phyloP scores from a whole-genome alignment of 1,140 invertebrate species.

The Patella vulgata region DNA sequence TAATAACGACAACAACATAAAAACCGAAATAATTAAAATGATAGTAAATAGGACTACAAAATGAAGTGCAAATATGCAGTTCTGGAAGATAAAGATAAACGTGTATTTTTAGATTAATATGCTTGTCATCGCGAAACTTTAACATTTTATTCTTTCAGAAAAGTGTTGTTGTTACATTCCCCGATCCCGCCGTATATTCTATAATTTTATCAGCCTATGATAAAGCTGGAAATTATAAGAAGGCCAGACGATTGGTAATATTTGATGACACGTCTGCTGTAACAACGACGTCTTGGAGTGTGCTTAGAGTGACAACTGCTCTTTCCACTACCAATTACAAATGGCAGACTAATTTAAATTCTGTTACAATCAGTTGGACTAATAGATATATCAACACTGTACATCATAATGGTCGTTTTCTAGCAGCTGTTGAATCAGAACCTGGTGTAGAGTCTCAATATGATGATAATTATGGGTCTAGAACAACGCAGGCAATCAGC shows the following conservation, averaged over 20 bases:
- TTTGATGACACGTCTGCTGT: conserved; percentile 27
- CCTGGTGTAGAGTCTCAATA: conserved; percentile 15
- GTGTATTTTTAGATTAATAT: no score
- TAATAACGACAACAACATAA: no score
- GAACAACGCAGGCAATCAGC: conserved; percentile 12
- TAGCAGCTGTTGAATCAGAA: conserved; percentile 18
- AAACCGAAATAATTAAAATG: no score
- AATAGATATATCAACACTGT: conserved; percentile 27
- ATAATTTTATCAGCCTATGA: conserved; percentile 31
- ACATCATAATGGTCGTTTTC: conserved; percentile 26
- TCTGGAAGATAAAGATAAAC: no score
- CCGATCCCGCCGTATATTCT: conserved; percentile 26
- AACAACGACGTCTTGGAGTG: not conserved
- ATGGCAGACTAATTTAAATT: conserved; percentile 15
- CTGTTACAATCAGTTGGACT: conserved; percentile 22
- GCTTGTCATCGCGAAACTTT: no score
- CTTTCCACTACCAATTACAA: conserved; percentile 15
- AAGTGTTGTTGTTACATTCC: conserved; percentile 13
- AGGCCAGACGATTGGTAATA: conserved; percentile 26
- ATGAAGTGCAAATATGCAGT: no score
- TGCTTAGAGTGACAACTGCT: conserved; percentile 22
- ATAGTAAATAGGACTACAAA: no score
- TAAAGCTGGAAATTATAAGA: conserved; percentile 33
- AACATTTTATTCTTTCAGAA: no score
- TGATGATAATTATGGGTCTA: conserved; percentile 34